Base-by-base conservation (phyloP, 2,888 invertebrate species). In the Drosophila neonasuta region DNA sequence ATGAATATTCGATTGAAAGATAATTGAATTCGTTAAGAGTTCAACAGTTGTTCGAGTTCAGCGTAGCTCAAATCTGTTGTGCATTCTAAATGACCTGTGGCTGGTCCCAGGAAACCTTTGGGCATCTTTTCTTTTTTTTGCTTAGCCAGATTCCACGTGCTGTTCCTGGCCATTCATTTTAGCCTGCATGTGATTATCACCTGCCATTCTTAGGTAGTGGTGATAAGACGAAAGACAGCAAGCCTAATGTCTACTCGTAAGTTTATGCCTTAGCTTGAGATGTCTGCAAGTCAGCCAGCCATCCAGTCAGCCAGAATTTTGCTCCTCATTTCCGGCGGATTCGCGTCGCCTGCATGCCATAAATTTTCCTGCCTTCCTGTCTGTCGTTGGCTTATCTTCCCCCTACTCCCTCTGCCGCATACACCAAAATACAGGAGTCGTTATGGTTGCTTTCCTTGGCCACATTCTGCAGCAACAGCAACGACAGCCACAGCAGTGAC, bases 301-400 rank as follows among this genome's bases (percentile, higher is more conserved):
- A 32, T 32, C 11, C 56, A 68, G 46, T 32, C 54, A 68, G 46
- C 36, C 54, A 64, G 71, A 75, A 63, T 72, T 71, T 79, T 57
- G 70, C 64, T 70, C 36, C 83, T 86, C 80, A 82, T 82, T 80
- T 82, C 81, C 81, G 83, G 69, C 63, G 71, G 61, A 61, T 68
- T 78, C 75, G 71, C 81, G 76, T 67, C 68, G 70, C 68, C 57
- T 77, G 82, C 81, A 80, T 66, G 80, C 86, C 75, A 86, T 80
- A 86, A 83, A 82, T 86, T 75, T 70, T 71, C 57, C 69, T 71
- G 77, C 66, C 77, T 70, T 62, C 68, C 60, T 67, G 74, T 48
- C 51, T 58, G 71, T 63, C 66, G 80, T 56, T 74, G 69, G 83
- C 78, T 86, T 86, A 75, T 70, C 86, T 80, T 30, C 30, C 50